These are phyloP conservation scores for Melanostoma scalare DNA, from an alignment of 2,888 invertebrate species.

Conservation along the genomic window DNA sequence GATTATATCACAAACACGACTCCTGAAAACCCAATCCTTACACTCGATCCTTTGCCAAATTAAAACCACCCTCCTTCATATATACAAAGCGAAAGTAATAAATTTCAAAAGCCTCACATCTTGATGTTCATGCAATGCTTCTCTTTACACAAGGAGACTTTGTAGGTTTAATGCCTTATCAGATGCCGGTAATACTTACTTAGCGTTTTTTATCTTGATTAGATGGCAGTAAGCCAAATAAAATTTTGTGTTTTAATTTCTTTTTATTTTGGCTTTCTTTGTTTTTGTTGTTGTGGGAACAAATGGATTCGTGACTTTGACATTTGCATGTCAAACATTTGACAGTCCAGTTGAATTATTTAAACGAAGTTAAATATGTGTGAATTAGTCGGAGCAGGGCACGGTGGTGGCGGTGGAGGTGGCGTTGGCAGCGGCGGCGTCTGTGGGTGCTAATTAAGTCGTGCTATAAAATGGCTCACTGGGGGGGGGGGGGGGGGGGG, in stretches of 20 bases:
- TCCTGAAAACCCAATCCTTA: too few species aligned
- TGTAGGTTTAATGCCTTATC: background rate
- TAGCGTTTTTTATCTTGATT: constrained; percentile 15
- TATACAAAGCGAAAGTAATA: too few species aligned
- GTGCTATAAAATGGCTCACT: constrained; percentile 13
- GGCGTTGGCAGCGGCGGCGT: too few species aligned
- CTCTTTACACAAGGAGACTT: background rate
- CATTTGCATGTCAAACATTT: constrained; percentile 45
- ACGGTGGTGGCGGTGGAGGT: too few species aligned
- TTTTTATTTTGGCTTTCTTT: background rate
- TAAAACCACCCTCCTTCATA: too few species aligned
- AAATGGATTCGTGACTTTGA: constrained; percentile 48
- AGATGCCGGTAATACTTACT: background rate
- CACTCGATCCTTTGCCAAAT: too few species aligned
- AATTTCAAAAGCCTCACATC: background rate
- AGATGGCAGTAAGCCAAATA: constrained; percentile 13
- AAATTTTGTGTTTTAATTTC: background rate
- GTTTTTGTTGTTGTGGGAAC: background rate
- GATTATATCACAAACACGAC: too few species aligned
- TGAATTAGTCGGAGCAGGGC: constrained; percentile 15
- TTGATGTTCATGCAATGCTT: constrained; percentile 1
- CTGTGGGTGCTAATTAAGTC: constrained; percentile 32
- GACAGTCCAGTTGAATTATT: constrained; percentile 46
- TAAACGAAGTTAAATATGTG: constrained; percentile 36
- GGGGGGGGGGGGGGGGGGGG: background rate